phyloP scores from a whole-genome alignment of 2,797 vertebrate genomes.

The Neoniphon sammara region DNA sequence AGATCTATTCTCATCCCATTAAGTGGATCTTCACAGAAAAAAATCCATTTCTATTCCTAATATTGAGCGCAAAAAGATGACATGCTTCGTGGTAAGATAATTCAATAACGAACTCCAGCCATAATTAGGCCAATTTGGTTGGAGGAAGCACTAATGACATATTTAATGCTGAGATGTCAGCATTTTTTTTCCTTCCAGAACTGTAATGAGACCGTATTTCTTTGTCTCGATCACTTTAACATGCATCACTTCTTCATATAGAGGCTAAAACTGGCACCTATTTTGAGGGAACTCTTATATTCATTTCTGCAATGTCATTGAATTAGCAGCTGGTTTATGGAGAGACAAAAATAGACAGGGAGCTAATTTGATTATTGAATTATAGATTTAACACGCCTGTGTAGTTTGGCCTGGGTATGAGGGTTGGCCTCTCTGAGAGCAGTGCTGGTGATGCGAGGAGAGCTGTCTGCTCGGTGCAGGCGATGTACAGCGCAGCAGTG shows the following conservation, averaged over 20 bases:
- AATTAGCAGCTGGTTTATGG: slow-evolving; percentile 58
- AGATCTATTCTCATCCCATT: slow-evolving; percentile 64
- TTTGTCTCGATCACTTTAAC: slow-evolving; percentile 30
- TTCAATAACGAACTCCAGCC: slow-evolving; percentile 60
- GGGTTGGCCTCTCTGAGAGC: slow-evolving; percentile 48
- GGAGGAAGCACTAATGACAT: slow-evolving; percentile 63
- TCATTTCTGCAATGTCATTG: slow-evolving; percentile 64
- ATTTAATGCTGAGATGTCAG: slow-evolving; percentile 50
- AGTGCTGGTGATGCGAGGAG: slow-evolving; percentile 50
- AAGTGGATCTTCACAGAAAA: slow-evolving; percentile 48
- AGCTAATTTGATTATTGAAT: slow-evolving; percentile 73
- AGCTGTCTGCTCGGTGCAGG: slow-evolving; percentile 50
- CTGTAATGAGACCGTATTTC: slow-evolving; percentile 52
- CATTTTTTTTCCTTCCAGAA: slow-evolving; percentile 40
- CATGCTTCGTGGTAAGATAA: slow-evolving; percentile 57
- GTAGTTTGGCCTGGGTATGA: slow-evolving; percentile 61
- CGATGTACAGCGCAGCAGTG: slow-evolving; percentile 52
- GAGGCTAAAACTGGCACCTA: slow-evolving; percentile 38
- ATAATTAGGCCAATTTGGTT: slow-evolving; percentile 71
- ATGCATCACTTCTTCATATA: slow-evolving; percentile 21
- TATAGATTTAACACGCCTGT: slow-evolving; percentile 67
- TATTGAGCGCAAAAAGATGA: slow-evolving; percentile 45
- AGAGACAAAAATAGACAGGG: slow-evolving; percentile 55
- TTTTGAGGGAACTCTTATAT: slow-evolving; percentile 9
- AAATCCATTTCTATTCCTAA: slow-evolving; percentile 59